These are phyloP conservation scores for Xerus inauris DNA, from an alignment of 2,113 vertebrate species.

Conservation along the genomic window DNA sequence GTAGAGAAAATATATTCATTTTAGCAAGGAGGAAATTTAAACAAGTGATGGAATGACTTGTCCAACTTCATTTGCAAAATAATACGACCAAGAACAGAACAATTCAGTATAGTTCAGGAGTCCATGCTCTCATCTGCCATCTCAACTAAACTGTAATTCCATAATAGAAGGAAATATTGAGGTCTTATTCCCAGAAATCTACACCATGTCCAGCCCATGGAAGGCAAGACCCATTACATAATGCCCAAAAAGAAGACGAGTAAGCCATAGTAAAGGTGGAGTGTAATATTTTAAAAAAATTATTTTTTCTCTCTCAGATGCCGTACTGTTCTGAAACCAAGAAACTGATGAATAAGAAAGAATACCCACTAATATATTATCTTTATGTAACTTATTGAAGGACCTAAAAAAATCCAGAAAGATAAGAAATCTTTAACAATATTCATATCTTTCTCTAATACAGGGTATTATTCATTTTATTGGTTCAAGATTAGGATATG, in stretches of 20 bases:
- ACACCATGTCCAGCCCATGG: neutral
- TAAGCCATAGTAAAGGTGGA: neutral
- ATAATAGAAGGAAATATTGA: neutral
- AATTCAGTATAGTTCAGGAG: neutral
- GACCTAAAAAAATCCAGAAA: neutral
- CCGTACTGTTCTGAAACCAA: neutral
- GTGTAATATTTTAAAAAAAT: neutral
- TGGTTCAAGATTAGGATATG: neutral
- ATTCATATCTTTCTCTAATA: neutral
- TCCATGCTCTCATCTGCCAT: neutral
- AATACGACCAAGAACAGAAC: neutral
- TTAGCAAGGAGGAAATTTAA: neutral
- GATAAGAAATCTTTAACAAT: neutral
- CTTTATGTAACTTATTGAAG: neutral
- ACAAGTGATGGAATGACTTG: neutral
- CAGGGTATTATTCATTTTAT: neutral
- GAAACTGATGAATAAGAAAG: neutral
- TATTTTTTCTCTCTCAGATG: neutral
- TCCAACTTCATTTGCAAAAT: neutral
- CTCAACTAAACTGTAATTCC: neutral
- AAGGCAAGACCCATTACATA: neutral
- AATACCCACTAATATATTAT: neutral
- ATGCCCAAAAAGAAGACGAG: neutral
- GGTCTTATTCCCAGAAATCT: neutral
- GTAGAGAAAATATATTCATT: neutral